These are phyloP conservation scores for Furnarius figulus DNA, from an alignment of 2,113 vertebrate genomes.

Conservation along the genomic window DNA sequence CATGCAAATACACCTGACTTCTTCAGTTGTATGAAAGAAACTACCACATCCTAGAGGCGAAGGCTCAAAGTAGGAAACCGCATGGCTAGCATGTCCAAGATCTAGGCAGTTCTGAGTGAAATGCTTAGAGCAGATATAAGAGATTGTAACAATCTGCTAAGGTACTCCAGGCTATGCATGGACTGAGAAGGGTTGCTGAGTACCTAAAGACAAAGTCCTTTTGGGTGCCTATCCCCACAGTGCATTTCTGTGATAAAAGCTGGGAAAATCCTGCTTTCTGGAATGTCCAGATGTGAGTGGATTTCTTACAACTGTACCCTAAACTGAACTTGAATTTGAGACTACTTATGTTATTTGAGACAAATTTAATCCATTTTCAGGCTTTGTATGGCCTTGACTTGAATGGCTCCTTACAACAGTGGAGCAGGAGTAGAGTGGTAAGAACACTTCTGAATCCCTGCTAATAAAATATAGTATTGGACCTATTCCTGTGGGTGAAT, in stretches of 20 bases:
- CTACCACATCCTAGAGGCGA: neutral
- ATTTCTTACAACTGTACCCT: neutral
- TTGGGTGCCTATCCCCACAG: neutral
- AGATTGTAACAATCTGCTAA: neutral
- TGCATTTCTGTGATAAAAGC: neutral
- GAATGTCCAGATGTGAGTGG: neutral
- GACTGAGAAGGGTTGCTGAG: neutral
- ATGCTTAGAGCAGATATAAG: neutral
- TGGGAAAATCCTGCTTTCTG: neutral
- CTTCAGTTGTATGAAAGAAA: neutral
- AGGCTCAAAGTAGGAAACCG: neutral
- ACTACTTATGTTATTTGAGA: neutral
- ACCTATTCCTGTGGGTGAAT: slow-evolving; percentile 20
- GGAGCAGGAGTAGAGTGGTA: neutral
- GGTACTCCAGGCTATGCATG: neutral
- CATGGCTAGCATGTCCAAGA: rapidly evolving
- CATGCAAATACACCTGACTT: neutral
- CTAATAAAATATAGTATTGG: slow-evolving; percentile 36
- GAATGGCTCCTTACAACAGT: neutral
- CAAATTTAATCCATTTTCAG: neutral
- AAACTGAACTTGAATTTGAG: neutral
- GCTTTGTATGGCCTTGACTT: neutral
- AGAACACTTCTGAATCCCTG: neutral
- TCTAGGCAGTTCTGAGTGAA: neutral
- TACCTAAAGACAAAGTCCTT: neutral